Conservation (phyloP, 2,113 vertebrate species). For the Lonchura striata region DNA sequence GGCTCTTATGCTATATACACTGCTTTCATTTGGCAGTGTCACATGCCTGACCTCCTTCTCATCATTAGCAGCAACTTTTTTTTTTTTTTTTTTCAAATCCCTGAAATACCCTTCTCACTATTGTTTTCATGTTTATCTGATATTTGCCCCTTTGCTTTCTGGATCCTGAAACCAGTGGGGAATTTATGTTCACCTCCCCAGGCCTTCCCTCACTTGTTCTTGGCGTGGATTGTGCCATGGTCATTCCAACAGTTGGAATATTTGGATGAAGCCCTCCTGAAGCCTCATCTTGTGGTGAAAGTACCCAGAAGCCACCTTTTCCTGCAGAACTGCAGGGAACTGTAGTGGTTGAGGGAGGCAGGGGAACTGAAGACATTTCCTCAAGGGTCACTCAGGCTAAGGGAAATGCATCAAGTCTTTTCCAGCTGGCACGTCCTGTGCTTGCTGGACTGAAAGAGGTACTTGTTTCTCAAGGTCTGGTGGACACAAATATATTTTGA, state of each 20-base stretch:
- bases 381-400: background rate
- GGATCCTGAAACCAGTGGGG: background rate
- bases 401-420: rapidly evolving
- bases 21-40: background rate
- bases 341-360: background rate
- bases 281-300: background rate
- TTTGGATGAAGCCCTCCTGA: background rate
- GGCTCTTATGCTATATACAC: background rate
- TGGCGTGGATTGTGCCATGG: background rate
- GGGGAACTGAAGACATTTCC: background rate
- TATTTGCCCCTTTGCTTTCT: background rate
- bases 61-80: background rate
- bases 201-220: background rate
- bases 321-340: background rate
- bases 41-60: background rate
- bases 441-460: background rate
- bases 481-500: background rate
- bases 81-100: background rate
- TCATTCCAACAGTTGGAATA: background rate
- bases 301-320: background rate
- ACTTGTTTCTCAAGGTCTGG: background rate
- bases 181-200: background rate
- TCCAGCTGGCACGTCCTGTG: rapidly evolving
- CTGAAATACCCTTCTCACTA: background rate
- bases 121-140: background rate